Evolutionary conservation across 1,140 invertebrate genomes (phyloP).

Genomic region (Druon quercuslanigerum): DNA sequence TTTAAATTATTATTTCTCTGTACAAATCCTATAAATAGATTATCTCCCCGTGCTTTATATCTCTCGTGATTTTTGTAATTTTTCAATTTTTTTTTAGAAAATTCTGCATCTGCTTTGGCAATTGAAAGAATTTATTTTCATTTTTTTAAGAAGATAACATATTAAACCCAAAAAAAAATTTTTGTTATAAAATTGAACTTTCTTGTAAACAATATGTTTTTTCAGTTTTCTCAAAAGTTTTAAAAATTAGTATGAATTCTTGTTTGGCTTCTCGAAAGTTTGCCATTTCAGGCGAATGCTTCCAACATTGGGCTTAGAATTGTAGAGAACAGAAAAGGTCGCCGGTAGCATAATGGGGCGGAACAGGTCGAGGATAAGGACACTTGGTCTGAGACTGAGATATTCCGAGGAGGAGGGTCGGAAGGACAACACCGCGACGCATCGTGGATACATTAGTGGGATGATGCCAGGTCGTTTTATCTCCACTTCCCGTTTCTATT

Average conservation of each 20-base stretch:
- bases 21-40: too few relatives aligned
- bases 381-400: conserved; percentile 35
- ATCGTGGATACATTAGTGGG: conserved; percentile 45
- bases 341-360: conserved; percentile 44
- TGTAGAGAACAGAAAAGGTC: conserved; percentile 35
- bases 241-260: background rate
- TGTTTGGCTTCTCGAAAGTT: background rate
- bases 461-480: conserved; percentile 49
- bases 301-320: background rate
- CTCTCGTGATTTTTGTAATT: too few relatives aligned
- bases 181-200: too few relatives aligned
- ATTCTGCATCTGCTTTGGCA: too few relatives aligned
- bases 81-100: too few relatives aligned
- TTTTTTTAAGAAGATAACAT: too few relatives aligned
- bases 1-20: too few relatives aligned
- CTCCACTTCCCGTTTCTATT: conserved; percentile 7
- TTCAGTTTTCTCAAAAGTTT: too few relatives aligned
- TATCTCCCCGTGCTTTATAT: too few relatives aligned
- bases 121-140: too few relatives aligned
- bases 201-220: too few relatives aligned
- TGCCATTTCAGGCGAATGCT: background rate
- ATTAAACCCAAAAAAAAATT: too few relatives aligned
- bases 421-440: conserved; percentile 43
- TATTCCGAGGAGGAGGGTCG: background rate
- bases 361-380: conserved; percentile 42